Percentiles rank a stretch among this genome's conserved stretches.
Evolutionary conservation across 2,113 vertebrate genomes (phyloP).

Genomic region (Heteronetta atricapilla): DNA sequence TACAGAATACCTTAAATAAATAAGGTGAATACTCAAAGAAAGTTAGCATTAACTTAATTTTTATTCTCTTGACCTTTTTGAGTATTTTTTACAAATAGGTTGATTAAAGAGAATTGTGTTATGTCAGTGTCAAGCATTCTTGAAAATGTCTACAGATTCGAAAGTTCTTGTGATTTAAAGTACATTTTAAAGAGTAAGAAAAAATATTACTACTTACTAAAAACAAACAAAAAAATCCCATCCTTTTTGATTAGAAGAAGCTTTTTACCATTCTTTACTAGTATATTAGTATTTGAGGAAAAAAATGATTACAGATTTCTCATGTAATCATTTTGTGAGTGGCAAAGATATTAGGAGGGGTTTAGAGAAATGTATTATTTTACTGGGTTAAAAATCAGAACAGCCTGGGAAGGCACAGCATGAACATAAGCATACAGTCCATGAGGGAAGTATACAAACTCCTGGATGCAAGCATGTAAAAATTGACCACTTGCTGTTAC

Average conservation of each 20-base stretch:
- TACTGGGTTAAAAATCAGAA: background rate
- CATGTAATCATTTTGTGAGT: fast-evolving
- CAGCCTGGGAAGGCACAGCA: background rate
- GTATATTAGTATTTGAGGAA: background rate
- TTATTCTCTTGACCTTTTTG: background rate
- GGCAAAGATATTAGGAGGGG: background rate
- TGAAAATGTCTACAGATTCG: background rate
- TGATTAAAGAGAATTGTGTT: background rate
- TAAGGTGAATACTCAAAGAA: background rate
- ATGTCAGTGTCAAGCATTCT: background rate
- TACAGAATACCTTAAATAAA: background rate
- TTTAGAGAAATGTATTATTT: background rate
- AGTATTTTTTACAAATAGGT: background rate
- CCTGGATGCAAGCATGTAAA: background rate
- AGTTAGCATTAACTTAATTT: background rate
- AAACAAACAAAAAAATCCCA: background rate
- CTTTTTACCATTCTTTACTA: background rate
- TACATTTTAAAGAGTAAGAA: background rate
- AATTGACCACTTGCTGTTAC: background rate
- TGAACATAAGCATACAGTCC: background rate
- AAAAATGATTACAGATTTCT: background rate
- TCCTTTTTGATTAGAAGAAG: background rate
- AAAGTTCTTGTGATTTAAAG: background rate
- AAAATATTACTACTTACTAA: background rate
- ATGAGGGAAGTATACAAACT: fast-evolving